phyloP scores from a whole-genome alignment of 1,140 invertebrate species.

The Heliconius nattereri region DNA sequence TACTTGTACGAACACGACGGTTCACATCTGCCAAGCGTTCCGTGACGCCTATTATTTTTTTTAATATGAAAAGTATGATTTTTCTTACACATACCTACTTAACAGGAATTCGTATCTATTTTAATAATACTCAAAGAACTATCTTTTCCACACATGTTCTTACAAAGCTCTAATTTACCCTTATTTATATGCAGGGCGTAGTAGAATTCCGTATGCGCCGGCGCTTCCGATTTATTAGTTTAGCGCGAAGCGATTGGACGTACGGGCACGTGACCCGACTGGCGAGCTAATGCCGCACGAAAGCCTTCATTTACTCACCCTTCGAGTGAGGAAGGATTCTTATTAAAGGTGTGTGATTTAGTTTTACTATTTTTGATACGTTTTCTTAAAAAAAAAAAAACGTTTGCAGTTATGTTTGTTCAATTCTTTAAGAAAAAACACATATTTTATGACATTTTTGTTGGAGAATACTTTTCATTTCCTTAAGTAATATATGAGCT shows the following conservation, averaged over 20 bases:
- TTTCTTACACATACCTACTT: neutral
- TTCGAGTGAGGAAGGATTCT: slow-evolving; percentile 21
- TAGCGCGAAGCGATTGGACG: slow-evolving; percentile 73
- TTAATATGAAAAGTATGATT: neutral
- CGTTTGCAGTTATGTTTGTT: no score
- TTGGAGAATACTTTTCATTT: no score
- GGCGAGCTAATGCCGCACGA: slow-evolving; percentile 35
- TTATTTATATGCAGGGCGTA: slow-evolving; percentile 56
- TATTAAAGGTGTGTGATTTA: slow-evolving; percentile 22
- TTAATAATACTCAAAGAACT: slow-evolving; percentile 1
- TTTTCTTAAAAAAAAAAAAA: neutral
- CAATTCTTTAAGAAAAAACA: no score
- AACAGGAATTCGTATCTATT: slow-evolving; percentile 2
- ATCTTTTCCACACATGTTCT: slow-evolving; percentile 16
- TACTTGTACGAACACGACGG: no score
- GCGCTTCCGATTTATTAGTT: slow-evolving; percentile 74
- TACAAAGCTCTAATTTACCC: slow-evolving; percentile 30
- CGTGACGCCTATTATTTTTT: neutral
- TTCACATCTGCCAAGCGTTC: no score
- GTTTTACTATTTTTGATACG: slow-evolving; percentile 14
- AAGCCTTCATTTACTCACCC: slow-evolving; percentile 37
- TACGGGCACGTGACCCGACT: slow-evolving; percentile 61
- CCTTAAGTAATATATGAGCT: no score
- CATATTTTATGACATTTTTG: neutral
- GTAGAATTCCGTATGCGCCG: slow-evolving; percentile 62